Conservation (phyloP, 2,113 vertebrate species). For the Thamnophis sirtalis region DNA sequence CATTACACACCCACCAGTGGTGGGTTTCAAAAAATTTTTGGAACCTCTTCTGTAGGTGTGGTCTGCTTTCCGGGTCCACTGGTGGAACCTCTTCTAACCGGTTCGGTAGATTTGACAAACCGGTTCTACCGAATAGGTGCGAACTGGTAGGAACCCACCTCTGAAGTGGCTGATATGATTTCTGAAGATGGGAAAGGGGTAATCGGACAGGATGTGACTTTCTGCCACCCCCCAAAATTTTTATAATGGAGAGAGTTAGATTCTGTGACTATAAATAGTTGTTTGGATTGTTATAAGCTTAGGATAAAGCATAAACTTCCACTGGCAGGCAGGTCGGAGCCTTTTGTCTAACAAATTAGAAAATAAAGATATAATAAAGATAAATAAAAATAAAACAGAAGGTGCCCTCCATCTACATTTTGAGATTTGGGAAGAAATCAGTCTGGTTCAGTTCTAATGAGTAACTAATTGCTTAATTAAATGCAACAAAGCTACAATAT, state of each 20-base stretch:
- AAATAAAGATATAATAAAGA: neutral
- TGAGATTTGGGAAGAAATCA: neutral
- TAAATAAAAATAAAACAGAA: neutral
- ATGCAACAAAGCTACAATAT: neutral
- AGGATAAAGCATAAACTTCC: neutral
- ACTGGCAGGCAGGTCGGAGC: neutral
- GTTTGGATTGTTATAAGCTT: neutral
- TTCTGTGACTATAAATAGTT: neutral
- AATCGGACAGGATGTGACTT: neutral
- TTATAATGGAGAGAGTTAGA: neutral
- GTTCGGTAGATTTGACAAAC: too few species aligned
- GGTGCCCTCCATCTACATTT: neutral
- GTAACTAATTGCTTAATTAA: neutral
- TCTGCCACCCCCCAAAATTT: neutral
- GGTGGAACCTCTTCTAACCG: too few species aligned
- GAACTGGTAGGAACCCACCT: too few species aligned
- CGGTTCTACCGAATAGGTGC: too few species aligned
- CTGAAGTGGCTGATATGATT: neutral
- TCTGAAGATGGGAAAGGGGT: neutral
- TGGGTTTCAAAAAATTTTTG: too few species aligned
- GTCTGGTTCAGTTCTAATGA: neutral
- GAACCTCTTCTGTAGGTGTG: too few species aligned
- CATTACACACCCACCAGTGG: too few species aligned
- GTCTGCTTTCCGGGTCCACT: too few species aligned
- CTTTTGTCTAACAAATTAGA: neutral